Evolutionary conservation across 2,888 invertebrate species (phyloP).

Genomic region (Aphodius granarius): DNA sequence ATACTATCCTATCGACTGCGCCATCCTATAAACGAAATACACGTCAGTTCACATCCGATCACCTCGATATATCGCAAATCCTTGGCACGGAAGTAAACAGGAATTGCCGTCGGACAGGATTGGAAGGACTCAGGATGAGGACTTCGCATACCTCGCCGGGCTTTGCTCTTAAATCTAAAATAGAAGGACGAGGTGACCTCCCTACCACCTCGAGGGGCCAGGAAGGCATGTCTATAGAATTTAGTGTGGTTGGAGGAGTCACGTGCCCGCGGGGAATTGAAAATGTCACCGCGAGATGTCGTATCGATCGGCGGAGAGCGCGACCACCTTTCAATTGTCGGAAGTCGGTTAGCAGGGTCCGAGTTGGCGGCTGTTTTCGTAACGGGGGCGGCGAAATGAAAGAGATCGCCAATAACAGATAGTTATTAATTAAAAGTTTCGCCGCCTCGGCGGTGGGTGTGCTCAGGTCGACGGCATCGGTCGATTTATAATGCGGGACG

Average conservation of each 20-base stretch:
- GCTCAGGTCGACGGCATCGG: background rate
- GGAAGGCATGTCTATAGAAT: slow-evolving; percentile 3
- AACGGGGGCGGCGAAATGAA: background rate
- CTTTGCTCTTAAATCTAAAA: slow-evolving; percentile 3
- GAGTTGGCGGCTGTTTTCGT: slow-evolving; percentile 13
- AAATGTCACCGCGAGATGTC: slow-evolving; percentile 6
- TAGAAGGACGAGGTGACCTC: slow-evolving; percentile 7
- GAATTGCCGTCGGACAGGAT: background rate
- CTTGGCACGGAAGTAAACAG: background rate
- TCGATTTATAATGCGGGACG: too few species aligned
- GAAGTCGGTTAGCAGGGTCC: background rate
- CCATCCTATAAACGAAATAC: background rate
- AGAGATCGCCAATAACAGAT: slow-evolving; percentile 21
- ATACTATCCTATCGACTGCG: too few species aligned
- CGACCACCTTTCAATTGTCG: slow-evolving; percentile 1
- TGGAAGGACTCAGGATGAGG: too few species aligned
- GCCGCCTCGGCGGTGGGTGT: background rate
- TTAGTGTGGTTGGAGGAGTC: slow-evolving; percentile 10
- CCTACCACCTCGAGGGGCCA: too few species aligned
- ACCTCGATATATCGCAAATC: background rate
- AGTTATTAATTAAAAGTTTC: slow-evolving; percentile 25
- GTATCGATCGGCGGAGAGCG: slow-evolving; percentile 6
- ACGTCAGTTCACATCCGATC: background rate
- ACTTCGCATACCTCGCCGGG: background rate
- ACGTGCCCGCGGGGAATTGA: slow-evolving; percentile 10